These are phyloP conservation scores for Ips nitidus DNA, from an alignment of 1,140 invertebrate genomes.

Conservation along the genomic window DNA sequence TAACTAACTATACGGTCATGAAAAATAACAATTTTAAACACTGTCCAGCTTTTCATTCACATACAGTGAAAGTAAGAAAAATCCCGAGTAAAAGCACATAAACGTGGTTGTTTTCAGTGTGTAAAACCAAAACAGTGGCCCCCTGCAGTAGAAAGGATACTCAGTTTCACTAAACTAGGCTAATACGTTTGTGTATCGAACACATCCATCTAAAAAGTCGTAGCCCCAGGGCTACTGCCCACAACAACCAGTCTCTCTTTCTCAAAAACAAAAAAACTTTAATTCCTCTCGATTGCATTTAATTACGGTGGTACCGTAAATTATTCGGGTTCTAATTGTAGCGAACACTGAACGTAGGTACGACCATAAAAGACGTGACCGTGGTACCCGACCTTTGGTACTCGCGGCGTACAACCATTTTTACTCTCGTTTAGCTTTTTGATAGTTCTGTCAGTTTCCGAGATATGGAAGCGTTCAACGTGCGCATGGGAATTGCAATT, in stretches of 20 bases:
- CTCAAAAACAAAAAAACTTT: conserved; percentile 11
- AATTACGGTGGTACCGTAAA: conserved; percentile 23
- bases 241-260: conserved; percentile 6
- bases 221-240: conserved; percentile 26
- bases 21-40: no score
- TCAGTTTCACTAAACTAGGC: conserved; percentile 29
- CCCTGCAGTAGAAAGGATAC: conserved; percentile 24
- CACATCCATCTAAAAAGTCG: conserved; percentile 31
- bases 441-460: conserved; percentile 20
- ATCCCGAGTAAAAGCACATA: no score
- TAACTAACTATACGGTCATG: no score
- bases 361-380: not conserved
- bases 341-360: not conserved
- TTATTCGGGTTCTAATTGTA: conserved; percentile 9
- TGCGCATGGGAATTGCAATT: conserved; percentile 34
- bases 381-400: conserved; percentile 2
- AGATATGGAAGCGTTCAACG: conserved; percentile 32
- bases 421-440: conserved; percentile 8
- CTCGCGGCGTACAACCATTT: not conserved
- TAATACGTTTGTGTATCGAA: conserved; percentile 31
- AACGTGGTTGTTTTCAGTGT: no score
- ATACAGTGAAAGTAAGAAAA: no score
- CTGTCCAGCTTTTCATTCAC: no score
- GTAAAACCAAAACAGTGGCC: not conserved
- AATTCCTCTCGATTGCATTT: conserved; percentile 24